Conservation (phyloP, 2,113 vertebrate genomes). For the Otis tarda region DNA sequence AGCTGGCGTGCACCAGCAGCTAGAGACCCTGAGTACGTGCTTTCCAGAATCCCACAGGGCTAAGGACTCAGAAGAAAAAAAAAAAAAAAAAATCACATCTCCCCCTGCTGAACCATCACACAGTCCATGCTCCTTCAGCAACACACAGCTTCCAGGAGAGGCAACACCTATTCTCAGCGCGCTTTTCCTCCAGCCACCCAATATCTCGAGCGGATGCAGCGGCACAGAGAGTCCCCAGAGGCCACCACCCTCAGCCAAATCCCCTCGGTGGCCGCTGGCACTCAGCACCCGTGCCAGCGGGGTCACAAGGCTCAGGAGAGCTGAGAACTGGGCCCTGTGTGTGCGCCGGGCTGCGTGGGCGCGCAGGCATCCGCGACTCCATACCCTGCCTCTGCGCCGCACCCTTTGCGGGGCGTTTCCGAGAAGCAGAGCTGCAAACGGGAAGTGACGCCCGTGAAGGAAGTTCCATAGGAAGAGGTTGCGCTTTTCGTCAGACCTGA, state of each 20-base stretch:
- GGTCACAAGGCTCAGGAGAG: background rate
- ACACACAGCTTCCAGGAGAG: background rate
- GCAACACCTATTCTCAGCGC: background rate
- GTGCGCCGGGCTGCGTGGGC: background rate
- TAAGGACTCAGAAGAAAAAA: background rate
- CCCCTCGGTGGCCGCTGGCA: fast-evolving
- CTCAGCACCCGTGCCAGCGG: background rate
- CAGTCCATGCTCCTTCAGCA: background rate
- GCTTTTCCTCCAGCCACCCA: background rate
- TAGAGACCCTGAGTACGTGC: background rate
- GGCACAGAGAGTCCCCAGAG: background rate
- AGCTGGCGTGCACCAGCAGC: background rate
- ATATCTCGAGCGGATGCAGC: background rate
- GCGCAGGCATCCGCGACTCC: background rate
- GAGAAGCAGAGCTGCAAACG: background rate
- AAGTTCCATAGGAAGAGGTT: background rate
- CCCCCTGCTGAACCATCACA: background rate
- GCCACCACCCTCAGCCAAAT: background rate
- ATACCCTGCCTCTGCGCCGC: background rate
- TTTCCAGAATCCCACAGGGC: background rate
- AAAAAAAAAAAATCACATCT: background rate
- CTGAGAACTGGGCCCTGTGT: background rate
- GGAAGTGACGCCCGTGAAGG: fast-evolving
- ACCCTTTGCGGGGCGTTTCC: background rate
- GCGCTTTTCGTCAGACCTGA: background rate